phyloP scores from a whole-genome alignment of 2,113 vertebrate species.

The Pogona vitticeps region DNA sequence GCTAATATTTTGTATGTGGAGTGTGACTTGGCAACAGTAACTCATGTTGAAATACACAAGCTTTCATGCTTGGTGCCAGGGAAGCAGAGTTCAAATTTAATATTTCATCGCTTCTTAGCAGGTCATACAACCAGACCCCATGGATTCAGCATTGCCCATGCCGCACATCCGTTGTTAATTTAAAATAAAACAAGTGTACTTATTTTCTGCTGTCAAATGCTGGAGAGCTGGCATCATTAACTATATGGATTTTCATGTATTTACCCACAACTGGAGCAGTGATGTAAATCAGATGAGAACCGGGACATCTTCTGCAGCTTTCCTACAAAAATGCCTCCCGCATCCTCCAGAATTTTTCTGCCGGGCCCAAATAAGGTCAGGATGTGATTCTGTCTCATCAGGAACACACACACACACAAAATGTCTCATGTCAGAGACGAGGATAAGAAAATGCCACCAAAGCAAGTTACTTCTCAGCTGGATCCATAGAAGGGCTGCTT shows the following conservation, averaged over 20 bases:
- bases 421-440: neutral
- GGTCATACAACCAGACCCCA: neutral
- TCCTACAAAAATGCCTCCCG: neutral
- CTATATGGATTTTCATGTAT: constrained; percentile 6
- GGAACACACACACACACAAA: neutral
- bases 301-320: neutral
- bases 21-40: neutral
- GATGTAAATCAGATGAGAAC: neutral
- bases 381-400: neutral
- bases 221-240: constrained; percentile 13
- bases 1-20: neutral
- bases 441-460: neutral
- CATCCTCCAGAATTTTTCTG: neutral
- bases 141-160: neutral
- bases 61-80: neutral
- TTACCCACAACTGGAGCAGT: neutral
- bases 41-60: constrained; percentile 1
- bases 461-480: neutral
- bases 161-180: neutral
- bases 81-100: neutral
- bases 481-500: neutral
- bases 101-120: neutral
- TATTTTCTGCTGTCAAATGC: neutral
- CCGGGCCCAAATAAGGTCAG: neutral
- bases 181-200: neutral